These are phyloP conservation scores for Diachasmimorpha longicaudata DNA, from an alignment of 1,140 invertebrate genomes.

Conservation along the genomic window DNA sequence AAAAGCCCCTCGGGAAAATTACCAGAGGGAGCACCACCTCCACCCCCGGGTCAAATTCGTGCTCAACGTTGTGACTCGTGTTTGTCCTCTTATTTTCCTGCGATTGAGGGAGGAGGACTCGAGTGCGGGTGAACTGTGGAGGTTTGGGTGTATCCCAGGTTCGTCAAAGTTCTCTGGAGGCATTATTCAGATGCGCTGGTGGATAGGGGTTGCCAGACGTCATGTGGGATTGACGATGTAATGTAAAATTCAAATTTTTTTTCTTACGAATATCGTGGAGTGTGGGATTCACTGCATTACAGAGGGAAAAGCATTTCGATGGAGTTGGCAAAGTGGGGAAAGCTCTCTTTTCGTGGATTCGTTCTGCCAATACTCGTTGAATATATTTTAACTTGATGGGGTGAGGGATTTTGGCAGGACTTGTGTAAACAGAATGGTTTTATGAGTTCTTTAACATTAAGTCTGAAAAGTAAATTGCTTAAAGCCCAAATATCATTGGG, in stretches of 20 bases:
- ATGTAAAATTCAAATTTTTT: not conserved
- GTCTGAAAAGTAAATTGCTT: too few relatives aligned
- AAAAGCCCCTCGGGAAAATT: constrained; percentile 15
- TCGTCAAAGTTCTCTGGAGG: not conserved
- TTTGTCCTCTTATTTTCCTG: not conserved
- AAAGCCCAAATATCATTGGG: too few relatives aligned
- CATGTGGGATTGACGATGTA: not conserved
- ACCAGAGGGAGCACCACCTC: constrained; percentile 1
- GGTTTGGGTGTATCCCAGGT: not conserved
- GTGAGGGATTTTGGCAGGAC: too few relatives aligned
- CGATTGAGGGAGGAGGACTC: not conserved
- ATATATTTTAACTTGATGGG: too few relatives aligned
- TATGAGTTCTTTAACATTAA: too few relatives aligned
- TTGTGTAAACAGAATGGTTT: too few relatives aligned
- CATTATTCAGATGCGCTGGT: not conserved
- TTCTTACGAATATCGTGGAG: not conserved
- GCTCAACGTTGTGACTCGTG: not conserved
- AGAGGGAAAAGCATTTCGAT: not conserved
- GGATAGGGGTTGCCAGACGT: not conserved
- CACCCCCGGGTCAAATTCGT: constrained; percentile 18
- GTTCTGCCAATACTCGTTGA: too few relatives aligned
- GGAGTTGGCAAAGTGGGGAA: too few relatives aligned
- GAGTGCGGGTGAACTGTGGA: not conserved
- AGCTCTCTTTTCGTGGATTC: too few relatives aligned
- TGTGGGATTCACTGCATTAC: not conserved